Percentiles rank a stretch among this genome's conserved stretches.
phyloP scores from a whole-genome alignment of 2,113 vertebrate genomes.

The Deroptyus accipitrinus region DNA sequence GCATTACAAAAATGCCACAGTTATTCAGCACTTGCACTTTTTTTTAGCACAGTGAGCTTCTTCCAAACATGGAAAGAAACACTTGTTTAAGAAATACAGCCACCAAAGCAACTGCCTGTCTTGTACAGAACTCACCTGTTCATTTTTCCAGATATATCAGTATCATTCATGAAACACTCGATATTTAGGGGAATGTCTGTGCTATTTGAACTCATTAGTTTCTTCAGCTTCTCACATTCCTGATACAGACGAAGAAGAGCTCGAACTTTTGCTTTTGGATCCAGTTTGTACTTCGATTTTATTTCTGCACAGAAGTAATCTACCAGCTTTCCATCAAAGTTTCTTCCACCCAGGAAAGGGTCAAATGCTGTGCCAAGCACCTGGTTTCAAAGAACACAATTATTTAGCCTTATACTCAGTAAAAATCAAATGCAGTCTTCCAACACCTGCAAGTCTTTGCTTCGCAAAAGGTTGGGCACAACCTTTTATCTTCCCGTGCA shows the following conservation, averaged over 20 bases:
- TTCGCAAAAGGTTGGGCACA: background rate
- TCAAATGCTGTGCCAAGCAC: conserved; percentile 85
- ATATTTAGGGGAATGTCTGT: conserved; percentile 80
- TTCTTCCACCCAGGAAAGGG: conserved; percentile 80
- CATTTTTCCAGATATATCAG: conserved; percentile 80
- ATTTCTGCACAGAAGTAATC: conserved; percentile 83
- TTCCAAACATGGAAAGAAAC: background rate
- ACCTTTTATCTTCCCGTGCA: background rate
- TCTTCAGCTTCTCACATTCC: conserved; percentile 84
- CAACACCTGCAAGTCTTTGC: background rate
- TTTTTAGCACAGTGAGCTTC: background rate
- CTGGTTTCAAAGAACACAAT: conserved; percentile 55
- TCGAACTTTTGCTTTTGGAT: conserved; percentile 77
- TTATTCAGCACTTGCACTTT: background rate
- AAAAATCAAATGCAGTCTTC: background rate
- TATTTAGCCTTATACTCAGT: background rate
- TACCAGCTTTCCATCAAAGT: conserved; percentile 82
- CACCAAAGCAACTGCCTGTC: background rate
- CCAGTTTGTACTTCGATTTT: conserved; percentile 80
- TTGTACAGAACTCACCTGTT: conserved; percentile 70
- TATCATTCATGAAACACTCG: conserved; percentile 84
- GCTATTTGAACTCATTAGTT: conserved; percentile 84
- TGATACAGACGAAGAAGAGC: conserved; percentile 80
- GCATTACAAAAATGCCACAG: background rate
- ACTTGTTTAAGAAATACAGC: background rate